Conservation (phyloP, 2,113 vertebrate species). For the Cyanistes caeruleus region DNA sequence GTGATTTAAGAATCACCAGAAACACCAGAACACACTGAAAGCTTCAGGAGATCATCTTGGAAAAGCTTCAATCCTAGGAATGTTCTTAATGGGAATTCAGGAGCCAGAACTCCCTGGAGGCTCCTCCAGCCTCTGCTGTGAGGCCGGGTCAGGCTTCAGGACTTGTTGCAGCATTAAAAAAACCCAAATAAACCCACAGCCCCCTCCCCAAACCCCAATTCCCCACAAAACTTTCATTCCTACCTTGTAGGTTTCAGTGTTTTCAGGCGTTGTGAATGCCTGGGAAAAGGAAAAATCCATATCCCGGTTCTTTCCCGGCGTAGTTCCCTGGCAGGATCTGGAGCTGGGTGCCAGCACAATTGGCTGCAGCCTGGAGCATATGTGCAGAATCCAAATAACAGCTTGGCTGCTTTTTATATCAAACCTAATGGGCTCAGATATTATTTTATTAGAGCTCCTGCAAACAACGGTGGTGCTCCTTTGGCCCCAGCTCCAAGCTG, state of each 20-base stretch:
- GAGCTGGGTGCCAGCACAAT: conserved; percentile 19
- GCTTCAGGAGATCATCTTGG: not conserved
- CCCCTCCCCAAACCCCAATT: not conserved
- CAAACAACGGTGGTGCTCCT: not conserved
- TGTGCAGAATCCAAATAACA: conserved; percentile 53
- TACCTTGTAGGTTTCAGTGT: fast-evolving
- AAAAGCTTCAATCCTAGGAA: not conserved
- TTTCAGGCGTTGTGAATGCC: not conserved
- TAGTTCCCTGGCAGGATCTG: not conserved
- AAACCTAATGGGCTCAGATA: conserved; percentile 34
- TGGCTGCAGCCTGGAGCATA: conserved; percentile 61
- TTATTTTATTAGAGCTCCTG: conserved; percentile 26
- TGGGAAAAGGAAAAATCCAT: not conserved
- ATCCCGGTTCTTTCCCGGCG: not conserved
- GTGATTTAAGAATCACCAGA: not conserved
- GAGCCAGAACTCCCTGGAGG: not conserved
- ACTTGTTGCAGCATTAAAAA: not conserved
- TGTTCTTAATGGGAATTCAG: not conserved
- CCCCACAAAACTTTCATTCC: not conserved
- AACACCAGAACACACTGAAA: not conserved
- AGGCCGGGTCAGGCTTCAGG: not conserved
- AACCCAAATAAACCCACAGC: not conserved
- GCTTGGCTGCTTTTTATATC: conserved; percentile 62
- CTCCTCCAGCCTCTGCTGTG: not conserved
- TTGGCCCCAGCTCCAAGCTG: conserved; percentile 27